phyloP scores from a whole-genome alignment of 2,888 invertebrate species.

The Drosophila vallismaia region DNA sequence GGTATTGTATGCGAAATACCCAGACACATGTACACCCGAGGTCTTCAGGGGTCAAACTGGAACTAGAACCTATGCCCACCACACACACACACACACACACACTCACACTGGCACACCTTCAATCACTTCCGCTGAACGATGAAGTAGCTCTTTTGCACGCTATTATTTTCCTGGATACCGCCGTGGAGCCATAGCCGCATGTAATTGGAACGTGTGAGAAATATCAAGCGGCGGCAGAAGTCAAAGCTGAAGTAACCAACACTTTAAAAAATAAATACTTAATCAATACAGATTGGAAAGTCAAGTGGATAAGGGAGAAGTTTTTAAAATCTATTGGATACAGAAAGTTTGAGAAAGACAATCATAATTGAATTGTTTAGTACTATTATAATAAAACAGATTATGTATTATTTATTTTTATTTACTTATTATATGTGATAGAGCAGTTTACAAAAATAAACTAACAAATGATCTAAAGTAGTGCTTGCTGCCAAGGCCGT shows the following conservation, averaged over 20 bases:
- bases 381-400: too few species aligned
- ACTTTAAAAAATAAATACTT: constrained; percentile 15
- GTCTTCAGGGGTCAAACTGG: constrained; percentile 25
- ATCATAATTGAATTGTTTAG: too few species aligned
- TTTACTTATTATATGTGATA: background rate
- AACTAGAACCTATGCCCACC: background rate
- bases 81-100: constrained; percentile 33
- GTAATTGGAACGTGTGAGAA: constrained; percentile 84
- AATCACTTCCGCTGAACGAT: constrained; percentile 83
- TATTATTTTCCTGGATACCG: constrained; percentile 75
- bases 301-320: background rate
- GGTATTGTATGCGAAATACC: constrained; percentile 69
- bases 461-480: too few species aligned
- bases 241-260: constrained; percentile 26
- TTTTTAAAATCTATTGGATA: too few species aligned
- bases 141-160: constrained; percentile 83
- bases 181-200: constrained; percentile 46
- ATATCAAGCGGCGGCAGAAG: constrained; percentile 67
- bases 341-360: too few species aligned
- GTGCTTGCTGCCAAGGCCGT: too few species aligned
- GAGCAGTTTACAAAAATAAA: too few species aligned
- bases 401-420: too few species aligned
- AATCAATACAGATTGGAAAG: background rate
- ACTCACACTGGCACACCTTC: constrained; percentile 74
- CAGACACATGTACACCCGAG: constrained; percentile 44